A percentile compares a stretch with the other conserved stretches of the same genome.
These are phyloP conservation scores for Mayetiola destructor DNA, from an alignment of 2,888 invertebrate genomes.

Conservation along the genomic window DNA sequence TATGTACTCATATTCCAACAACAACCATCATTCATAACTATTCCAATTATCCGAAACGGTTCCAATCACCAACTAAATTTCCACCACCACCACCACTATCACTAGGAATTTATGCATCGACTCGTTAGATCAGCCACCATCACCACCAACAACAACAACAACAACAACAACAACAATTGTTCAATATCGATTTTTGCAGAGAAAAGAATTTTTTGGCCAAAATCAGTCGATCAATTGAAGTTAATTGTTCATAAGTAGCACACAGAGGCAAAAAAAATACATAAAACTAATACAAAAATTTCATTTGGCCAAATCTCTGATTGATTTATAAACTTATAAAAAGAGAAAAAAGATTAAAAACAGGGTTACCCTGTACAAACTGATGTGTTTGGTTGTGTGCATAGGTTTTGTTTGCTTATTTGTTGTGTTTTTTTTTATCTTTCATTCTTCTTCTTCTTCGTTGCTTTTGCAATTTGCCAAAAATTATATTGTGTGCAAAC, in stretches of 20 bases:
- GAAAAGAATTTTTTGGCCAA: neutral
- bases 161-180: too few species aligned
- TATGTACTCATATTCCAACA: too few species aligned
- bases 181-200: neutral
- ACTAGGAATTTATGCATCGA: too few species aligned
- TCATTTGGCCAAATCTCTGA: neutral
- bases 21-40: too few species aligned
- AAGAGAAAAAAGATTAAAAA: neutral
- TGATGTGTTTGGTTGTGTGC: neutral
- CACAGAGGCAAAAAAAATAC: neutral
- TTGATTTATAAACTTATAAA: neutral
- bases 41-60: too few species aligned
- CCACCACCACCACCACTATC: too few species aligned
- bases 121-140: too few species aligned
- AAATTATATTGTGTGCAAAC: neutral
- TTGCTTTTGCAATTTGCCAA: neutral
- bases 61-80: too few species aligned
- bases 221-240: neutral
- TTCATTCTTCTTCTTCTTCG: neutral
- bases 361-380: conserved; percentile 4
- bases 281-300: neutral
- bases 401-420: neutral
- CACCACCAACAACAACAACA: too few species aligned
- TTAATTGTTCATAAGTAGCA: neutral
- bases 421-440: neutral